Percentiles rank a stretch among this genome's conserved stretches.
phyloP scores from a whole-genome alignment of 2,888 invertebrate species.

The Pollenia amentaria region DNA sequence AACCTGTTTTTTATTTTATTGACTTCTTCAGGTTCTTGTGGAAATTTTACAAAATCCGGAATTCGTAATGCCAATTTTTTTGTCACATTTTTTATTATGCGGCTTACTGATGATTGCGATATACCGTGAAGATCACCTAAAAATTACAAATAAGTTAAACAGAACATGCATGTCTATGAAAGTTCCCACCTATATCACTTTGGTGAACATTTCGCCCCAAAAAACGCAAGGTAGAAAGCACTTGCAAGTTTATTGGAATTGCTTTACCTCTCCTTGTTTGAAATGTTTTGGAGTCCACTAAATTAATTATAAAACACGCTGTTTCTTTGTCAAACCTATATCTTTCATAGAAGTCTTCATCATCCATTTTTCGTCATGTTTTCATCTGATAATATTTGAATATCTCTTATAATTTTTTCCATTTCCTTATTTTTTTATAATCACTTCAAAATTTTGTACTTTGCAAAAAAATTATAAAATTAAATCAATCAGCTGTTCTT shows the following conservation, averaged over 20 bases:
- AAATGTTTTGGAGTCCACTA: conserved; percentile 33
- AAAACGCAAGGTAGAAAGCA: conserved; percentile 31
- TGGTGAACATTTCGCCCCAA: conserved; percentile 45
- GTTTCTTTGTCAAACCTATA: conserved; percentile 35
- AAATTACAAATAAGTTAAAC: conserved; percentile 5
- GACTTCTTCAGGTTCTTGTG: conserved; percentile 19
- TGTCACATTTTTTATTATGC: conserved; percentile 41
- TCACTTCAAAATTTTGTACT: too few species aligned
- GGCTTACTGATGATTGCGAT: conserved; percentile 38
- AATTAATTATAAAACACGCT: conserved; percentile 36
- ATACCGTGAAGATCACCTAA: conserved; percentile 26
- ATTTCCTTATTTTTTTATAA: too few species aligned
- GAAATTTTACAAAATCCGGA: conserved; percentile 36
- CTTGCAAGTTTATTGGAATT: conserved; percentile 25
- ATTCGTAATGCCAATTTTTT: conserved; percentile 23
- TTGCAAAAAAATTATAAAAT: too few species aligned
- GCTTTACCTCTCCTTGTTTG: conserved; percentile 19
- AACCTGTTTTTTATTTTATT: conserved; percentile 14
- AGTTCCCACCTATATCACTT: conserved; percentile 39
- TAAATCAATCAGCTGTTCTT: too few species aligned
- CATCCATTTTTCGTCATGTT: too few species aligned
- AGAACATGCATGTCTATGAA: conserved; percentile 10
- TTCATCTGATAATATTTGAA: too few species aligned
- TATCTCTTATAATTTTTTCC: too few species aligned
- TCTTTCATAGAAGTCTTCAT: conserved; percentile 11